A percentile compares a stretch with the other conserved stretches of the same genome.
phyloP scores from a whole-genome alignment of 2,797 vertebrate genomes.

The Thripadectes ignobilis region DNA sequence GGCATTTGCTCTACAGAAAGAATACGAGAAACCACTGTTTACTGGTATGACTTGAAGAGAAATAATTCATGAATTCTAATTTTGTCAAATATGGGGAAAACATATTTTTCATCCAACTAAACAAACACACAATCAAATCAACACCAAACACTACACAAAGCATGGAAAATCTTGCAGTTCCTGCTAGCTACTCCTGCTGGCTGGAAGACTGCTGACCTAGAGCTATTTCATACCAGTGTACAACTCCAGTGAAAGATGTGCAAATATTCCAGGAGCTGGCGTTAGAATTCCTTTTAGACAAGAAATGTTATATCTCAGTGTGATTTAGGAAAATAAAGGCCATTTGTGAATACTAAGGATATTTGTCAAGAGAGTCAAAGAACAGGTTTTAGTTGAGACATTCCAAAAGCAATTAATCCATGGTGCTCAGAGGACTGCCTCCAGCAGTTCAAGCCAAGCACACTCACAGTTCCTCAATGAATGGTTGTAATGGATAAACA shows the following conservation, averaged over 20 bases:
- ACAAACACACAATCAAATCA: background rate
- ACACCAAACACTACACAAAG: background rate
- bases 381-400: slow-evolving; percentile 20
- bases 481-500: slow-evolving; percentile 12
- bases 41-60: background rate
- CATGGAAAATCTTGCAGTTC: background rate
- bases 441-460: slow-evolving; percentile 29
- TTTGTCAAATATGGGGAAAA: background rate
- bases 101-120: background rate
- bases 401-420: slow-evolving; percentile 53
- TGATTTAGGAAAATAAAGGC: slow-evolving; percentile 45
- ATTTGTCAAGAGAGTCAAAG: slow-evolving; percentile 37
- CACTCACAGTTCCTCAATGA: background rate
- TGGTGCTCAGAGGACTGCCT: background rate
- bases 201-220: background rate
- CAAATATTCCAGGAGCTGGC: background rate
- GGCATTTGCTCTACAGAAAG: background rate
- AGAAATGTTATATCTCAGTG: background rate
- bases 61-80: background rate
- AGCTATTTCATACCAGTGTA: background rate
- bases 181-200: background rate
- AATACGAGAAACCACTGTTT: background rate
- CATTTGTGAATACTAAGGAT: background rate
- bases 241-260: background rate
- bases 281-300: background rate